phyloP scores from a whole-genome alignment of 1,140 invertebrate species.

The Caenorhabditis remanei region DNA sequence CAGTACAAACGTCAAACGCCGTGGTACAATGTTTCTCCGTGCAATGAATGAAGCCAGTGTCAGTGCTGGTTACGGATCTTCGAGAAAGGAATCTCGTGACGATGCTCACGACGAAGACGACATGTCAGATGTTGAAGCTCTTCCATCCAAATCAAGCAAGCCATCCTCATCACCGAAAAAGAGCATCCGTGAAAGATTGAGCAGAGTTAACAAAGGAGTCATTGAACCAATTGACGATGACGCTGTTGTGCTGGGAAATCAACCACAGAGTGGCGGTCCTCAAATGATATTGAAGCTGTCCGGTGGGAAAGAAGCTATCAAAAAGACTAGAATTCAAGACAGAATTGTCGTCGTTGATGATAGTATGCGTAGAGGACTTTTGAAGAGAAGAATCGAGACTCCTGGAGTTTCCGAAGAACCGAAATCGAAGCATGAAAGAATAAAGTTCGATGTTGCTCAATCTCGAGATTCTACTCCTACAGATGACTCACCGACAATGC shows the following conservation, averaged over 20 bases:
- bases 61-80: slow-evolving; percentile 32
- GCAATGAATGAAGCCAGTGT: slow-evolving; percentile 61
- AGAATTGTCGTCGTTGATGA: slow-evolving; percentile 25
- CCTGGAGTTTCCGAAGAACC: neutral
- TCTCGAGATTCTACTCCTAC: neutral
- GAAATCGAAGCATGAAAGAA: slow-evolving; percentile 19
- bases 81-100: neutral
- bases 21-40: slow-evolving; percentile 54
- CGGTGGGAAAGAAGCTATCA: slow-evolving; percentile 34
- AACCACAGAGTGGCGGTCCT: slow-evolving; percentile 1
- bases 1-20: slow-evolving; percentile 39
- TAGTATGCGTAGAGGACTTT: neutral
- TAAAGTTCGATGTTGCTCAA: slow-evolving; percentile 3
- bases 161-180: slow-evolving; percentile 3
- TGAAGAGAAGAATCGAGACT: slow-evolving; percentile 1
- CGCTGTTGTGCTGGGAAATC: slow-evolving; percentile 4
- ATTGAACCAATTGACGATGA: slow-evolving; percentile 6
- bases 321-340: slow-evolving; percentile 41
- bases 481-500: slow-evolving; percentile 26
- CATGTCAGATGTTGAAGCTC: slow-evolving; percentile 26
- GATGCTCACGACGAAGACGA: slow-evolving; percentile 3
- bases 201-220: slow-evolving; percentile 14
- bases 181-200: slow-evolving; percentile 13
- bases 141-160: slow-evolving; percentile 23
- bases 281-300: slow-evolving; percentile 44